Conservation (phyloP, 2,113 vertebrate species). For the Spilogale gracilis region DNA sequence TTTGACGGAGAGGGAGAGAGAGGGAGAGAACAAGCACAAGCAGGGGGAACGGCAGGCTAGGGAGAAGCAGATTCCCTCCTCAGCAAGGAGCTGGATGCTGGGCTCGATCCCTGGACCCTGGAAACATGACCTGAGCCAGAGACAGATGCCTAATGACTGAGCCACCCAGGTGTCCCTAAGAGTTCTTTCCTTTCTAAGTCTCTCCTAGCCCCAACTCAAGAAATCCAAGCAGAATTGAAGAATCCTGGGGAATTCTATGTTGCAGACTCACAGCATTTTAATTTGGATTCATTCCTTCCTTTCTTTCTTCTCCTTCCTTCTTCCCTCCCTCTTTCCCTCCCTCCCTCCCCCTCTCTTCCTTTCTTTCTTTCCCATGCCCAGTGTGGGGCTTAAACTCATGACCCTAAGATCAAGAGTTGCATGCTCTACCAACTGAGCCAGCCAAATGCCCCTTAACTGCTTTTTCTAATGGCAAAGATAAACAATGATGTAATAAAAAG, state of each 20-base stretch:
- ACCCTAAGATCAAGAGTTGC: not conserved
- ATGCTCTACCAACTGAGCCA: not conserved
- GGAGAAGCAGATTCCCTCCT: no score
- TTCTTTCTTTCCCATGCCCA: not conserved
- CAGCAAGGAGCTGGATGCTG: no score
- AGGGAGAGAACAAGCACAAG: no score
- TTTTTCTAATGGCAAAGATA: conserved; percentile 42
- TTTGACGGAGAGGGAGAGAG: no score
- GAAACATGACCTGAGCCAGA: no score
- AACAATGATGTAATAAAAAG: conserved; percentile 39
- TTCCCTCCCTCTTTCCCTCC: no score
- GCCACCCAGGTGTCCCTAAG: no score
- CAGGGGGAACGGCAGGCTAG: no score
- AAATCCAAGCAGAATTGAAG: not conserved
- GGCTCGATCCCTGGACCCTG: no score
- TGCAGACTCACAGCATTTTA: not conserved
- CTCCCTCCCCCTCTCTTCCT: no score
- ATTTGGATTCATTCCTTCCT: not conserved
- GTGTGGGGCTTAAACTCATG: not conserved
- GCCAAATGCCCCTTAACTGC: not conserved
- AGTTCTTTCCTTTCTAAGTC: conserved; percentile 38
- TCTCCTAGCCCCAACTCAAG: not conserved
- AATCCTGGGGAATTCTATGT: not conserved
- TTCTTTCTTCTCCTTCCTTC: no score
- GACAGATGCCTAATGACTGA: no score